Evolutionary conservation across 2,888 invertebrate genomes (phyloP).

Genomic region (Amblyjoppa fuscipennis): DNA sequence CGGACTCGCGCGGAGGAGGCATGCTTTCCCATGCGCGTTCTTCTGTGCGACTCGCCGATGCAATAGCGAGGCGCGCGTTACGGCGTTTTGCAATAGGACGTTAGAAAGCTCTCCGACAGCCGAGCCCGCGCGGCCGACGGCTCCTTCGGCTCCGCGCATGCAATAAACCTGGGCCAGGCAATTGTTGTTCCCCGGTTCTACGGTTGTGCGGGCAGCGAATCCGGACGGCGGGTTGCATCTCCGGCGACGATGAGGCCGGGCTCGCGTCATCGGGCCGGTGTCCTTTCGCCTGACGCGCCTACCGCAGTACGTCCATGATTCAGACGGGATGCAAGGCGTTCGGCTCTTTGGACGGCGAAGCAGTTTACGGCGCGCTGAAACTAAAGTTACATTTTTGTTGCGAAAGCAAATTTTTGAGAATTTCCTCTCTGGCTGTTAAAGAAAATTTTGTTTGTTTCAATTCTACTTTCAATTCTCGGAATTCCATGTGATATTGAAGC

Average conservation of each 20-base stretch:
- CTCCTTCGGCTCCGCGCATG: conserved; percentile 52
- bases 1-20: conserved; percentile 9
- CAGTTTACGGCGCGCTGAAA: background rate
- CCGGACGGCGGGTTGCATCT: background rate
- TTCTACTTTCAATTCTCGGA: too few relatives aligned
- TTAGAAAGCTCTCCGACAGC: conserved; percentile 66
- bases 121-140: conserved; percentile 41
- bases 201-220: conserved; percentile 26
- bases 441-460: too few relatives aligned
- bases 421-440: too few relatives aligned
- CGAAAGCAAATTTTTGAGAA: too few relatives aligned
- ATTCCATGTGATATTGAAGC: too few relatives aligned
- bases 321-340: too few relatives aligned
- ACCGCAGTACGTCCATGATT: too few relatives aligned
- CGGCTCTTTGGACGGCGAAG: background rate
- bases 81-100: conserved; percentile 64
- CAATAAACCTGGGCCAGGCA: conserved; percentile 60
- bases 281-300: too few relatives aligned
- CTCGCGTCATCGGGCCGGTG: background rate
- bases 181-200: conserved; percentile 17
- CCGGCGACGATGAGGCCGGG: background rate
- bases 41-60: conserved; percentile 18
- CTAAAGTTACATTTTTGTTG: background rate
- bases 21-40: conserved; percentile 57
- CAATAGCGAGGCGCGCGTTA: conserved; percentile 37